Evolutionary conservation across 2,113 vertebrate species (phyloP).

Genomic region (Oryctolagus cuniculus): DNA sequence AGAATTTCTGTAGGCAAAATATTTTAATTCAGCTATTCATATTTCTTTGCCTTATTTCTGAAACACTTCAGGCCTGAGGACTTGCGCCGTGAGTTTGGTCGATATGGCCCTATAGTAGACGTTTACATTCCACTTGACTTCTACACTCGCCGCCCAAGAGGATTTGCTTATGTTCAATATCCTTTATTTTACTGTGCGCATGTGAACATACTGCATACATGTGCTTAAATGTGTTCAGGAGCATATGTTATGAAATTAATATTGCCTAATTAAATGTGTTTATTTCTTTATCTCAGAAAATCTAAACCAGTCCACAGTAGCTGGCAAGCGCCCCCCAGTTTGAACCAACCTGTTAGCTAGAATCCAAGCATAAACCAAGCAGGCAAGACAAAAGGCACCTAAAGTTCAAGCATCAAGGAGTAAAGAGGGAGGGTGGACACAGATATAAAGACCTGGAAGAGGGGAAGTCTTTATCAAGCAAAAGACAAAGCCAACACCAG

Average conservation of each 20-base stretch:
- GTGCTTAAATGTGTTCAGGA: slow-evolving; percentile 64
- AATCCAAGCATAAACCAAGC: slow-evolving; percentile 86
- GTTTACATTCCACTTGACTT: slow-evolving; percentile 98
- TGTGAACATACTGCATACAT: slow-evolving; percentile 49
- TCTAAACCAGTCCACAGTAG: slow-evolving; percentile 94
- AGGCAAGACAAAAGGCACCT: slow-evolving; percentile 92
- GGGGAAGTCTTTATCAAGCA: slow-evolving; percentile 85
- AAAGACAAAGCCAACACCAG: slow-evolving; percentile 90
- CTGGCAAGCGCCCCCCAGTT: slow-evolving; percentile 92
- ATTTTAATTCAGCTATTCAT: slow-evolving; percentile 75
- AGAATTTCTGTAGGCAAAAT: slow-evolving; percentile 69
- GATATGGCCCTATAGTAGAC: slow-evolving; percentile 97
- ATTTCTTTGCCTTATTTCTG: slow-evolving; percentile 85
- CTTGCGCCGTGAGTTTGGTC: slow-evolving; percentile 97
- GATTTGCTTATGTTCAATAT: slow-evolving; percentile 99
- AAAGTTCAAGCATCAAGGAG: slow-evolving; percentile 92
- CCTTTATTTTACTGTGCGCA: slow-evolving; percentile 89
- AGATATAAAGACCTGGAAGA: slow-evolving; percentile 93
- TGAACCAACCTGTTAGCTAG: slow-evolving; percentile 93
- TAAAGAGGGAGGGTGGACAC: slow-evolving; percentile 92
- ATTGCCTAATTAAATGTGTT: slow-evolving; percentile 94
- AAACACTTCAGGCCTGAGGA: slow-evolving; percentile 96
- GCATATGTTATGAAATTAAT: slow-evolving; percentile 72
- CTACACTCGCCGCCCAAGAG: slow-evolving; percentile 95
- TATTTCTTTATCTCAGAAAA: slow-evolving; percentile 97